Evolutionary conservation across 2,113 vertebrate genomes (phyloP), one percentile per base, ranked within the genome.

Genomic region (Anarhynchus alexandrinus): DNA sequence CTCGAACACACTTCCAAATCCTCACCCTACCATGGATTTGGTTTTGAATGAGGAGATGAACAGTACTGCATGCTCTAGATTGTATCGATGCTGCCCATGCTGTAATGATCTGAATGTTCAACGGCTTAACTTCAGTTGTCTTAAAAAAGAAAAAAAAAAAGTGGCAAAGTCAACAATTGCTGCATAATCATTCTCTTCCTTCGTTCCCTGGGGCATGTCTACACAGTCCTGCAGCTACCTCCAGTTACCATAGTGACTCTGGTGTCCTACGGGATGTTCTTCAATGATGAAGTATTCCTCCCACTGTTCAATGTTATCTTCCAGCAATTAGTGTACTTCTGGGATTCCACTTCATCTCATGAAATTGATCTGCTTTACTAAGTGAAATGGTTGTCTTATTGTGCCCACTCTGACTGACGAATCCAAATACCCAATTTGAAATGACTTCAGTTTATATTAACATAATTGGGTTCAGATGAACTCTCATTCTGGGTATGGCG

Each of bases 301-400:
- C 67, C 54, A 2, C 54, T 20, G 23, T 12, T 73, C 14, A 26
- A 6, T 10, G 4, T 9, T 25, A 4, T 25, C 32, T 32, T n/a
- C 20, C 72, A 47, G 57, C 67, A 47, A 5, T 47, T 51, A 25
- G 6, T 6, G 0, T 6, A 20, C 30, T 57, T 7, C 51, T 14
- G 23, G 38, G 42, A 16, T 36, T 26, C 42, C 65, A 3, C 11
- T 83, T 59, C 30, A 57, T 3, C 34, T 27, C 43, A 9, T 71
- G 47, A 22, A 29, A 14, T 2, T 5, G 19, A 79, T n/a, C 38
- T 21, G 55, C 43, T 55, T 7, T 16, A 2, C 8, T 40, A 36
- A n/a, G 47, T 40, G 25, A 19, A 21, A 7, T 2, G 0, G 10
- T 6, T 12, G 25, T 83, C 9, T 6, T 13, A 3, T 2, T 57